phyloP scores from a whole-genome alignment of 2,888 invertebrate genomes.

The Coremacera marginata region DNA sequence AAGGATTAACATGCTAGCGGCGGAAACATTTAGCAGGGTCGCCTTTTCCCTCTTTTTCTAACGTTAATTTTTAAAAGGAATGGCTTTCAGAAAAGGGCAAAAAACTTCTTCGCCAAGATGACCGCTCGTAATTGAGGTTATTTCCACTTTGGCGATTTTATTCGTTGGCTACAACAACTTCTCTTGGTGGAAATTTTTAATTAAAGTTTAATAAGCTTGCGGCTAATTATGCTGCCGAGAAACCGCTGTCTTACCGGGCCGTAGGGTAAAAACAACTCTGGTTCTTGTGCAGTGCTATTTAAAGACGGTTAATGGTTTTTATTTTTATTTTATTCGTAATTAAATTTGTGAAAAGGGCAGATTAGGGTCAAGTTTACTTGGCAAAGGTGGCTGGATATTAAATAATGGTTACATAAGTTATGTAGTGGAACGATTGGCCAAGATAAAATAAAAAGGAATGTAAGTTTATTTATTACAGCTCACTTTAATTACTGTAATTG shows the following conservation, averaged over 20 bases:
- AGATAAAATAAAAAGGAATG: too few relatives aligned
- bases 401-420: too few relatives aligned
- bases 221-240: conserved; percentile 44
- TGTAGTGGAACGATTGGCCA: too few relatives aligned
- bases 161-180: conserved; percentile 24
- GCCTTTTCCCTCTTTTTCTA: background rate
- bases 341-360: background rate
- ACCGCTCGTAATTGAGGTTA: conserved; percentile 41
- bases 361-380: background rate
- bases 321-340: conserved; percentile 10
- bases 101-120: background rate
- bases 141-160: conserved; percentile 45
- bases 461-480: too few relatives aligned
- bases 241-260: background rate
- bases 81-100: background rate
- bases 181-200: conserved; percentile 45
- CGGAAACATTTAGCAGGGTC: background rate
- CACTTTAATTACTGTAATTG: too few relatives aligned
- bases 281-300: background rate
- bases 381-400: background rate
- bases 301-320: background rate
- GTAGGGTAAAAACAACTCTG: background rate
- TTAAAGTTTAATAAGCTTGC: conserved; percentile 52
- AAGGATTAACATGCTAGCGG: conserved; percentile 9
- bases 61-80: too few relatives aligned